Conservation (phyloP, 2,888 invertebrate genomes). For the Opisthograptis luteolata region DNA sequence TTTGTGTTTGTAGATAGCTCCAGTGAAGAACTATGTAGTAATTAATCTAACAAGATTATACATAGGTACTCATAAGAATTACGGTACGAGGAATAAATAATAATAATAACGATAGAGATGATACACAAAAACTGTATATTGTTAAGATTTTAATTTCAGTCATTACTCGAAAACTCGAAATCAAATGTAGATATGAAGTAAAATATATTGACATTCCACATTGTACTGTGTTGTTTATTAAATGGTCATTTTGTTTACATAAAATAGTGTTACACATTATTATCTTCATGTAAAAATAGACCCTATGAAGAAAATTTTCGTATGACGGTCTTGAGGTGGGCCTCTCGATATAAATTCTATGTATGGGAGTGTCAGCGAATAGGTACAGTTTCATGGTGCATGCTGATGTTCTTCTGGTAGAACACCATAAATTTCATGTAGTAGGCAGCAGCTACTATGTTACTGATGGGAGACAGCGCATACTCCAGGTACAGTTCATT, state of each 20-base stretch:
- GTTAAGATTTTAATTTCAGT: slow-evolving; percentile 76
- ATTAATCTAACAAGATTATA: slow-evolving; percentile 57
- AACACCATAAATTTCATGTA: no score
- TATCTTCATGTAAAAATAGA: background rate
- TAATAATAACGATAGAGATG: slow-evolving; percentile 52
- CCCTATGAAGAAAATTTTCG: background rate
- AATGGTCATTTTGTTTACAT: slow-evolving; percentile 51
- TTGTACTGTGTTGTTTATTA: slow-evolving; percentile 76
- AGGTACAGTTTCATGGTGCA: no score
- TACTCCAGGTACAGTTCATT: no score
- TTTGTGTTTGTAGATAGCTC: slow-evolving; percentile 83
- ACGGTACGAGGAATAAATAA: slow-evolving; percentile 56
- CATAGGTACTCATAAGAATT: slow-evolving; percentile 49
- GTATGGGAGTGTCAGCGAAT: no score
- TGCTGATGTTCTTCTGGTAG: no score
- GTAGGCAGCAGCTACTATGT: no score
- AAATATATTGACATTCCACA: slow-evolving; percentile 85
- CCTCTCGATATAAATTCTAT: no score
- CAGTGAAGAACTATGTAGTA: slow-evolving; percentile 69
- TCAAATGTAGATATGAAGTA: slow-evolving; percentile 81
- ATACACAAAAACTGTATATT: slow-evolving; percentile 71
- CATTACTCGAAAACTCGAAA: slow-evolving; percentile 72
- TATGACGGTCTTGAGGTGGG: no score
- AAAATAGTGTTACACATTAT: background rate
- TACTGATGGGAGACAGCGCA: no score